Evolutionary conservation across 1,140 invertebrate genomes (phyloP), one percentile per base, ranked within the genome.

Genomic region (Caenorhabditis tropicalis): DNA sequence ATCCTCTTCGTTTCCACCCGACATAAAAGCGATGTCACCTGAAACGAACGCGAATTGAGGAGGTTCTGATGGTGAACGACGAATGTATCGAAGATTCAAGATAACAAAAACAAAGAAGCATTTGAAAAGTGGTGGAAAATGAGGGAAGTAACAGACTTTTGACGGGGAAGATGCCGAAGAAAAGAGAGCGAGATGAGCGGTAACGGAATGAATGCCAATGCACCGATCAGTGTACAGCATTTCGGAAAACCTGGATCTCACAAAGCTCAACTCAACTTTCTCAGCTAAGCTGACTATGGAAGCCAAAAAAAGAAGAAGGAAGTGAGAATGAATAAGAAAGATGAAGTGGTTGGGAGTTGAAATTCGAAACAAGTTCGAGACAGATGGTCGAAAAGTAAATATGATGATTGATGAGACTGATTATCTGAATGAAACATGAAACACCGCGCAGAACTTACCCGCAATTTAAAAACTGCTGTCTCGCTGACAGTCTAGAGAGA

Each of bases 1-100:
- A 48, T 87, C 89, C 53, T 90, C 89, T 80, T 90, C 89, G 79
- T 85, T 87, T 81, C 86, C 60, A 79, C 82, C 87, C 82, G 81
- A 46, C 83, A 56, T 58, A 82, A 80, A 86, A 60, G 74, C 84
- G 85, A 70, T 33, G 51, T 56, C 49, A 33, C 24, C 53, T 70
- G 81, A 12, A 82, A 60, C 31, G 2, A 48, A 51, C 3, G n/a
- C 65, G 36, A 15, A 53, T 43, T 43, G 9, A n/a, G 16, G 19
- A 46, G 7, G 15, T 43, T 29, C 21, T n/a, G 29, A 10, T 2
- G 49, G 48, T 48, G 21, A 3, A 24, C 15, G 43, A 49, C 0
- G 43, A 27, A 5, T 39, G 31, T 19, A n/a, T 29, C 19, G 16
- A 82, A 65, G 16, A 82, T 12, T 29, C 2, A 43, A 27, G 27